Evolutionary conservation across 2,797 vertebrate species (phyloP), one percentile per base, ranked within the genome.

Genomic region (Chiropotes sagulatus): DNA sequence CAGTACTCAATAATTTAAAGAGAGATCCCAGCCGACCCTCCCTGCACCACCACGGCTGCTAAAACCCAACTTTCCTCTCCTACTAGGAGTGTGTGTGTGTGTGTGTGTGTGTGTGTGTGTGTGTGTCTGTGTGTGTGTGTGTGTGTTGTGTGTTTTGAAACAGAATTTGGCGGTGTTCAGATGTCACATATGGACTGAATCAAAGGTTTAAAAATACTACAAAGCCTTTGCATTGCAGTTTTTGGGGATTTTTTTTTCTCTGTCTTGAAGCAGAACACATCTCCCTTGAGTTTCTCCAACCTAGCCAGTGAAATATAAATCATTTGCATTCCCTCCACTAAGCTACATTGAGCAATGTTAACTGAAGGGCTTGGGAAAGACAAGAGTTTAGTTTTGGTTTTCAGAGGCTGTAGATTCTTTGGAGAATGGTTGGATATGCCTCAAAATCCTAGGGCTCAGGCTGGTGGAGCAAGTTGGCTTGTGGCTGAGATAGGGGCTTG

Each of bases 171-270:
- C 98, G 97, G 98, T 98, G 97, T 97, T 98, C 97, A 97, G 96
- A 96, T 98, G 98, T 97, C 98, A 98, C 98, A 98, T 98, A 98
- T 98, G 98, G 98, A 98, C 97, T 98, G 98, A 98, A 98, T 98
- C 98, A 98, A 98, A 98, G 97, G 95, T 97, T 98, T 98, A 98
- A 97, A 98, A 98, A 98, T 98, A 98, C 98, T 98, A 98, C 98
- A 98, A 98, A 98, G 98, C 97, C 96, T 97, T 96, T 83, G 97
- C 97, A 89, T 96, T 97, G 93, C 97, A 97, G 96, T 98, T 97
- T 97, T 96, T 1, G 83, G 94, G 94, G 58, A 67, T 86, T 96
- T 88, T 90, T 61, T 86, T 4, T 12, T 8, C 22, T 93, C 81
- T 94, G 97, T 98, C 95, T 97, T 96, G 97, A 97, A 98, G 98